A percentile compares a stretch with the other conserved stretches of the same genome.
Evolutionary conservation across 2,888 invertebrate species (phyloP).

Genomic region (Eumerus sabulonum): DNA sequence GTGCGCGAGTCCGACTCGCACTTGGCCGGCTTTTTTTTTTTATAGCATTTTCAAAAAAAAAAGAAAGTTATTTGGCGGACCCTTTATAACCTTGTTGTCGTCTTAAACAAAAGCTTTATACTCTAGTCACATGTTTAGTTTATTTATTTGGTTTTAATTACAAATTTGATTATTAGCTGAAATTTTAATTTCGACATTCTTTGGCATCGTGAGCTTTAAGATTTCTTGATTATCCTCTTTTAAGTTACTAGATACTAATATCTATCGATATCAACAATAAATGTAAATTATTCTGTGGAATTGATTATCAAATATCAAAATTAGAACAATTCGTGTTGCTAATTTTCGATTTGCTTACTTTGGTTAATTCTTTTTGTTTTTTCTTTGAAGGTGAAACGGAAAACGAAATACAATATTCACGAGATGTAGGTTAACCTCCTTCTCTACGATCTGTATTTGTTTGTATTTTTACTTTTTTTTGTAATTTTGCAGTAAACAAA

Average conservation of each 20-base stretch:
- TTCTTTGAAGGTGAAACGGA: neutral
- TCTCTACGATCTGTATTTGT: conserved; percentile 28
- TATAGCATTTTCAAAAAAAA: too few species aligned
- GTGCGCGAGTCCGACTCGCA: too few species aligned
- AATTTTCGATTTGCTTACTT: conserved; percentile 54
- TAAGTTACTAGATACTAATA: conserved; percentile 11
- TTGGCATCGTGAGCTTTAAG: conserved; percentile 58
- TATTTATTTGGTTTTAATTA: conserved; percentile 45
- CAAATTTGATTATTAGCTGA: conserved; percentile 43
- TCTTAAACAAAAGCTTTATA: conserved; percentile 58
- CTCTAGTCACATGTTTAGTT: conserved; percentile 54
- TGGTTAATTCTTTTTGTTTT: conserved; percentile 24
- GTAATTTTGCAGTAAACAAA: conserved; percentile 63
- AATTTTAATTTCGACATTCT: conserved; percentile 41
- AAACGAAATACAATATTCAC: conserved; percentile 40
- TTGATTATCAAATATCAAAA: conserved; percentile 62
- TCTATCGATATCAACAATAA: too few species aligned
- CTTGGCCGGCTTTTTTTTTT: too few species aligned
- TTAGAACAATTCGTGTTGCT: conserved; percentile 62
- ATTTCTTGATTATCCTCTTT: conserved; percentile 50
- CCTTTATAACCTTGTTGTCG: conserved; percentile 39
- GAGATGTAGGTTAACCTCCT: conserved; percentile 26
- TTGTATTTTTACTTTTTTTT: conserved; percentile 8
- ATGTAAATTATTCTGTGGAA: neutral
- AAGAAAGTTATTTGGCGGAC: too few species aligned